Conservation (phyloP, 2,797 vertebrate genomes). For the Threskiornis aethiopicus region DNA sequence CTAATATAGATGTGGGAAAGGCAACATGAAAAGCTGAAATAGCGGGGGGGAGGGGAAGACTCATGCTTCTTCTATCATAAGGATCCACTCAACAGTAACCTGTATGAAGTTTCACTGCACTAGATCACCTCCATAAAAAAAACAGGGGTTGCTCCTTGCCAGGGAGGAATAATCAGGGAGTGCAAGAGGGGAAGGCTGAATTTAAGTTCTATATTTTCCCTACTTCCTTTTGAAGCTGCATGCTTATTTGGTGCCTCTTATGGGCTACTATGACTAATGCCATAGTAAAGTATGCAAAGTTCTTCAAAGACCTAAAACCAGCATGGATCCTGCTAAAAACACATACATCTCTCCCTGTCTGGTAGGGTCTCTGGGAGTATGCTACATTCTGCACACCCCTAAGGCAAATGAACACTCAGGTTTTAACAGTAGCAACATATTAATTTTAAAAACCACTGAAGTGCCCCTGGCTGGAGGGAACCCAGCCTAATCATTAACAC, state of each 20-base stretch:
- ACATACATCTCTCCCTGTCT: neutral
- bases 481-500: conserved; percentile 43
- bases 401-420: neutral
- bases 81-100: neutral
- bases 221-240: neutral
- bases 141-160: accelerated
- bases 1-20: neutral
- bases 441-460: conserved; percentile 47
- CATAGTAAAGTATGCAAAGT: neutral
- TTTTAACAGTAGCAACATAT: neutral
- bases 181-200: neutral
- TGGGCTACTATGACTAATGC: conserved; percentile 7
- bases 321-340: neutral
- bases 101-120: neutral
- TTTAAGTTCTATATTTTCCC: neutral
- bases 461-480: neutral
- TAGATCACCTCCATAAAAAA: neutral
- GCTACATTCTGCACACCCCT: neutral
- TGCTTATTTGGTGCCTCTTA: neutral
- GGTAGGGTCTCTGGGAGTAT: neutral
- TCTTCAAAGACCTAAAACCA: conserved; percentile 13
- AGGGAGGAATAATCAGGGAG: neutral
- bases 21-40: neutral
- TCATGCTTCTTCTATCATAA: neutral
- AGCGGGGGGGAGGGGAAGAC: neutral